These are phyloP conservation scores for Caenorhabditis sp. DNA, from an alignment of 2,888 invertebrate genomes.

Conservation along the genomic window DNA sequence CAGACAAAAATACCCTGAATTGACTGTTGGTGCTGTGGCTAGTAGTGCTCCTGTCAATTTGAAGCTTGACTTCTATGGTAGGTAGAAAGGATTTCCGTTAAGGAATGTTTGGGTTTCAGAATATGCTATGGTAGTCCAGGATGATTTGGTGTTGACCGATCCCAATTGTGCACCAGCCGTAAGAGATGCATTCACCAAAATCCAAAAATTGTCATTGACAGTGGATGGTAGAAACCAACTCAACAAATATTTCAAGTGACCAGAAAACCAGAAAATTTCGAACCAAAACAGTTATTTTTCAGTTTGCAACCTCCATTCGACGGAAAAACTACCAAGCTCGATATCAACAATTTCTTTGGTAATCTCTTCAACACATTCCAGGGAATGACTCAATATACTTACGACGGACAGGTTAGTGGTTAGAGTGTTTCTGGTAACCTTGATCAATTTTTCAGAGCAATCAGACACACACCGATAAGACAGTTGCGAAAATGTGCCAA, in stretches of 20 bases:
- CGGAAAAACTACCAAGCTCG: constrained; percentile 69
- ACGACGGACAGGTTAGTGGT: constrained; percentile 74
- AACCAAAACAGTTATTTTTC: constrained; percentile 36
- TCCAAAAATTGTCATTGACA: constrained; percentile 70
- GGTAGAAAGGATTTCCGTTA: neutral
- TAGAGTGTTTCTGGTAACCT: neutral
- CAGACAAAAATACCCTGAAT: constrained; percentile 75
- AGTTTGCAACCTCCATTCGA: constrained; percentile 74
- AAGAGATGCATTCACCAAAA: constrained; percentile 59
- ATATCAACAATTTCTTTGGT: constrained; percentile 77
- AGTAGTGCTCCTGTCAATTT: constrained; percentile 74
- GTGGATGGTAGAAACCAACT: constrained; percentile 68
- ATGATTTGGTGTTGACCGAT: constrained; percentile 68
- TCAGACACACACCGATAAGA: constrained; percentile 67
- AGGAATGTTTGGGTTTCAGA: constrained; percentile 57
- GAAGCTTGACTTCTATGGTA: constrained; percentile 75
- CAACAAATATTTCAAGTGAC: constrained; percentile 46
- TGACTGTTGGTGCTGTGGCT: constrained; percentile 74
- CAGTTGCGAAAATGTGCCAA: constrained; percentile 69
- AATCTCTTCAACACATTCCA: constrained; percentile 77
- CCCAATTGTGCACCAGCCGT: constrained; percentile 63
- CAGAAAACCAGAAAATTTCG: neutral
- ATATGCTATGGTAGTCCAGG: constrained; percentile 77
- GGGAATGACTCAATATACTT: constrained; percentile 81
- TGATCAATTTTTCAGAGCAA: constrained; percentile 65